Evolutionary conservation across 2,797 vertebrate genomes (phyloP).

Genomic region (Anguilla anguilla): DNA sequence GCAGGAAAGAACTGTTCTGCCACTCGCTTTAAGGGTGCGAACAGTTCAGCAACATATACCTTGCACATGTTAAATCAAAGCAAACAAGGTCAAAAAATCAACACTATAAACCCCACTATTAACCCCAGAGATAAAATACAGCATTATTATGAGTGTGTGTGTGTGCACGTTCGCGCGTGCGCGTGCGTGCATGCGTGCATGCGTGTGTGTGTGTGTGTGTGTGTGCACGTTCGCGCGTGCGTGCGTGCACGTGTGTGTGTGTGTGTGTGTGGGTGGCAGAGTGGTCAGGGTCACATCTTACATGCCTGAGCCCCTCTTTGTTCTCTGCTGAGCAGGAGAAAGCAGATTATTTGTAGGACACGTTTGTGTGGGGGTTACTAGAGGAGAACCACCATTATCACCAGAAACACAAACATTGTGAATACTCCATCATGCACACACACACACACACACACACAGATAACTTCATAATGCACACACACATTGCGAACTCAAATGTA

Average conservation of each 20-base stretch:
- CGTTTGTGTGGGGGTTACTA: background rate
- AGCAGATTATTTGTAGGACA: background rate
- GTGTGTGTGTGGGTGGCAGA: background rate
- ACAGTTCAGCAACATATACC: too few relatives aligned
- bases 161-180: background rate
- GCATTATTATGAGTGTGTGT: background rate
- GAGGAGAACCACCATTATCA: background rate
- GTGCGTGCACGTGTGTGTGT: background rate
- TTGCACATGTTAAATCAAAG: background rate
- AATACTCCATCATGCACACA: constrained; percentile 26
- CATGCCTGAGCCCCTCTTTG: background rate
- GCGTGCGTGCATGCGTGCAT: background rate
- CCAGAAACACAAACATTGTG: background rate
- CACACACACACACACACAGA: background rate
- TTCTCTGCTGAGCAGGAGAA: background rate
- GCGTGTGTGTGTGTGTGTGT: background rate
- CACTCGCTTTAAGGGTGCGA: too few relatives aligned
- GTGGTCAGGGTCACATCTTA: background rate
- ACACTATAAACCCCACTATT: too few relatives aligned
- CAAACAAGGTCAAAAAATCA: too few relatives aligned
- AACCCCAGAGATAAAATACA: too few relatives aligned
- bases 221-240: background rate
- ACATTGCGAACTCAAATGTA: background rate
- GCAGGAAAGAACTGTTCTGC: too few relatives aligned
- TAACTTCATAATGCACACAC: background rate